phyloP scores from a whole-genome alignment of 2,113 vertebrate species.

The Scytalopus superciliaris region DNA sequence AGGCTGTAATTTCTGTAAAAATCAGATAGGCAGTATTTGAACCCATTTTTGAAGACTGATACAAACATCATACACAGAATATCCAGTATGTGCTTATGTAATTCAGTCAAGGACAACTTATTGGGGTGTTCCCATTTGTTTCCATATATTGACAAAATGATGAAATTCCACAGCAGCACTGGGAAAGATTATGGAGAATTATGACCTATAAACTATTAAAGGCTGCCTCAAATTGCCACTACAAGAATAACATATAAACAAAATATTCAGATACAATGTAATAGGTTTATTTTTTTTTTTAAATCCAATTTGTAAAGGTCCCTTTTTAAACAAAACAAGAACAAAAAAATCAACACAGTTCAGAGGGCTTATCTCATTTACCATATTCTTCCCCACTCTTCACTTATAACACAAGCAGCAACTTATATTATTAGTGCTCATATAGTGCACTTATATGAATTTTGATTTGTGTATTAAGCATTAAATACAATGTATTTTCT shows the following conservation, averaged over 20 bases:
- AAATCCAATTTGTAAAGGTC: slow-evolving; percentile 66
- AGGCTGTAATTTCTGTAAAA: not conserved
- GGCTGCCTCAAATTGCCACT: not conserved
- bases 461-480: slow-evolving; percentile 69
- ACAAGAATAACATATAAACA: not conserved
- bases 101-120: not conserved
- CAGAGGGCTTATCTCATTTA: slow-evolving; percentile 52
- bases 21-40: not conserved
- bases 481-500: slow-evolving; percentile 60
- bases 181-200: not conserved
- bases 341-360: slow-evolving; percentile 47
- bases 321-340: slow-evolving; percentile 68
- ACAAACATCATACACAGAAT: not conserved
- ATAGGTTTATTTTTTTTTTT: not conserved
- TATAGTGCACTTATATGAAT: slow-evolving; percentile 65
- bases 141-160: not conserved
- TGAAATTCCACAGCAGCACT: not conserved
- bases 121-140: not conserved
- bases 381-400: slow-evolving; percentile 54
- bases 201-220: not conserved
- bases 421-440: slow-evolving; percentile 59
- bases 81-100: not conserved
- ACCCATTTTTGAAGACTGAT: not conserved
- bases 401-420: slow-evolving; percentile 74
- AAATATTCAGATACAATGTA: slow-evolving; percentile 14